Evolutionary conservation across 1,140 invertebrate genomes (phyloP), one percentile per base, ranked within the genome.

Genomic region (Ips nitidus): DNA sequence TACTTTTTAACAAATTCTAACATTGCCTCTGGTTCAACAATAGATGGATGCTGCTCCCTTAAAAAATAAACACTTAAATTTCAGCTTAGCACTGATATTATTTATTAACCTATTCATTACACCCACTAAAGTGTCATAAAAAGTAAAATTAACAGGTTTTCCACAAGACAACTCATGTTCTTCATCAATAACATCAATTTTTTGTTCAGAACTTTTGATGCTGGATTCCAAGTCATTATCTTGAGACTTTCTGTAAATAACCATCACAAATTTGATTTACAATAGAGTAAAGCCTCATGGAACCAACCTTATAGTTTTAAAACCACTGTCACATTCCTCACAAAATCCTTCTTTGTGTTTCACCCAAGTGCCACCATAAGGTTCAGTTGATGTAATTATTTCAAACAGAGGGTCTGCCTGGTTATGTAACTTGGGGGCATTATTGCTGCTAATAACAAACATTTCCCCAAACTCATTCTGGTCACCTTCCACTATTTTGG

Each of bases 41-140:
- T 82, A 77, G 83, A 84, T 2, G 85, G 85, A 75, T 86, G 85
- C 75, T 83, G 80, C 71, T 80, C 87, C 67, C 93, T 69, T 56
- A 62, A 56, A 62, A n/a, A 38, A 22, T 36, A 8, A 3, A 41
- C 45, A 50, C 7, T 1, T 8, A 50, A 6, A 42, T 37, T 50
- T 62, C 5, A 41, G 41, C 2, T 22, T 22, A 22, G 22, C 22
- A 22, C 22, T 22, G 22, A 22, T 22, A 22, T 22, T 22, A 22
- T 22, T 22, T 22, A 22, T 22, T 22, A 41, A 68, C 66, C 66
- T 82, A 75, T 92, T 89, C 7, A 90, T 86, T 52, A 95, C 88
- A 40, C 93, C 93, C 53, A 91, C 86, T 56, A 95, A 82, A 81
- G 93, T 93, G 78, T 94, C 93, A 82, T 94, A 94, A 78, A 92